phyloP scores from a whole-genome alignment of 1,140 invertebrate species.

The Drosophila ananassae region DNA sequence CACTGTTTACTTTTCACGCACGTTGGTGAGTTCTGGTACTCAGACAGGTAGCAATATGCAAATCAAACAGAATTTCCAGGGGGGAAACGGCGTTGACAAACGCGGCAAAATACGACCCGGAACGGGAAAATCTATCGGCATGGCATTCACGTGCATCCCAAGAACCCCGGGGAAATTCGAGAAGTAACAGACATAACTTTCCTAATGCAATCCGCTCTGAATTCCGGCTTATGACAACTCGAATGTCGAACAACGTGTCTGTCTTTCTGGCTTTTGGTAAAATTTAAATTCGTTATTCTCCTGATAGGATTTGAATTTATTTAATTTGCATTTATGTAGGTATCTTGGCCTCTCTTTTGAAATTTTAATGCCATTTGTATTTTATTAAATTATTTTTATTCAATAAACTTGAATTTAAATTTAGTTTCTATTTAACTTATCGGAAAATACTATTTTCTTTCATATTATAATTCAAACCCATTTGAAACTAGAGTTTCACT shows the following conservation, averaged over 20 bases:
- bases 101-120: constrained; percentile 24
- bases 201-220: constrained; percentile 61
- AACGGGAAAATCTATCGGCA: constrained; percentile 50
- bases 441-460: too few relatives aligned
- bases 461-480: neutral
- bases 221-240: constrained; percentile 36
- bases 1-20: constrained; percentile 54
- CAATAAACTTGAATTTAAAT: constrained; percentile 1
- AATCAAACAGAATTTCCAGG: constrained; percentile 63
- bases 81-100: constrained; percentile 47
- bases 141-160: constrained; percentile 62
- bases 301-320: constrained; percentile 41
- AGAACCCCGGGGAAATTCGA: constrained; percentile 30
- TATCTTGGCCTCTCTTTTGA: neutral
- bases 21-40: constrained; percentile 22
- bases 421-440: too few relatives aligned
- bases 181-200: constrained; percentile 20
- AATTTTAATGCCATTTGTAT: neutral
- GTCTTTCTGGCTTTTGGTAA: constrained; percentile 12
- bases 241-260: constrained; percentile 41
- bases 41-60: constrained; percentile 78
- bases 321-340: constrained; percentile 31
- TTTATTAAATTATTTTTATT: constrained; percentile 12
- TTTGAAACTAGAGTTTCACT: too few relatives aligned
- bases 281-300: constrained; percentile 37